These are phyloP conservation scores for Campylomormyrus numenius DNA, from an alignment of 2,113 vertebrate species.

Conservation along the genomic window DNA sequence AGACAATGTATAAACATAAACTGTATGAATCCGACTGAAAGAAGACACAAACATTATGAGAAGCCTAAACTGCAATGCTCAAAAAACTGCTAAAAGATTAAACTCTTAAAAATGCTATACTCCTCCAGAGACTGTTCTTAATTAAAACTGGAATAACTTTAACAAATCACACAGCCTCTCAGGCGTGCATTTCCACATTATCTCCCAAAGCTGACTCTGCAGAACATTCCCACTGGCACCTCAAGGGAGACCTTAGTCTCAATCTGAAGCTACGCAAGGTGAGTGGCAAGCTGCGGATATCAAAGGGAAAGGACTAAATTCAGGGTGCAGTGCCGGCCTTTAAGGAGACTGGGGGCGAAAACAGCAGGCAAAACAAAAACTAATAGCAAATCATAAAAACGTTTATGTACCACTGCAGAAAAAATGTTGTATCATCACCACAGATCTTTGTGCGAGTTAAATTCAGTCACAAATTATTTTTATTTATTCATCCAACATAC, in stretches of 20 bases:
- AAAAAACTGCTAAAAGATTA: background rate
- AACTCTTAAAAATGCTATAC: background rate
- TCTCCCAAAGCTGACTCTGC: background rate
- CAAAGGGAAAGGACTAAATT: background rate
- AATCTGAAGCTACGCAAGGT: background rate
- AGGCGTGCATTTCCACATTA: background rate
- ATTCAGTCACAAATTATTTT: background rate
- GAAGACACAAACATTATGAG: background rate
- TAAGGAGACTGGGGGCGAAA: background rate
- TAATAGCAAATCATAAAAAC: background rate
- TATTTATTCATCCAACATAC: background rate
- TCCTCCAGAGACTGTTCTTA: background rate
- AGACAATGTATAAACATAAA: background rate
- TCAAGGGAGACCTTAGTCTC: background rate
- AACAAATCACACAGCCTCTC: background rate
- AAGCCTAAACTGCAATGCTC: background rate
- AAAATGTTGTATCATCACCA: background rate
- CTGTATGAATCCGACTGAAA: background rate
- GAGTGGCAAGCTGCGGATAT: background rate
- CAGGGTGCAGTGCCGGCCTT: background rate
- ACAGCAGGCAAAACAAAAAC: background rate
- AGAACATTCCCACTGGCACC: background rate
- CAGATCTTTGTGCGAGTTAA: background rate
- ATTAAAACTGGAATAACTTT: background rate
- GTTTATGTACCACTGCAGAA: background rate